Percentiles rank a stretch among this genome's conserved stretches.
Conservation (phyloP, 2,113 vertebrate species). For the Phylloscopus whistleri region DNA sequence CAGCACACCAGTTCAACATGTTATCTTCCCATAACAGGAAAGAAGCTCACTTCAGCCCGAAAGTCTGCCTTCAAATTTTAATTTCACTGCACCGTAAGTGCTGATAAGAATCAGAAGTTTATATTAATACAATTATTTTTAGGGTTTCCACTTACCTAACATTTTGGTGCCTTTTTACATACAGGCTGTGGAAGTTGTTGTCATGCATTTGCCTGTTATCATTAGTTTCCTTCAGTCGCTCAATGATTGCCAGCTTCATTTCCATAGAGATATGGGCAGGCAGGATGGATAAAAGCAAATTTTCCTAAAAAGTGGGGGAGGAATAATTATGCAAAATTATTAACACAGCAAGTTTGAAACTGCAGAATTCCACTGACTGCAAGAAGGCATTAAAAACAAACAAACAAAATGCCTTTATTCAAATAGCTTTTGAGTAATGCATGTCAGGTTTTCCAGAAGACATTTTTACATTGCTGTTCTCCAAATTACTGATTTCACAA, state of each 20-base stretch:
- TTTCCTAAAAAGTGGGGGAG: slow-evolving; percentile 75
- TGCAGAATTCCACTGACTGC: background rate
- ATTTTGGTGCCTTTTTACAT: slow-evolving; percentile 95
- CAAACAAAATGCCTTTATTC: background rate
- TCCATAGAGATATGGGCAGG: slow-evolving; percentile 98
- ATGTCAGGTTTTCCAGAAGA: background rate
- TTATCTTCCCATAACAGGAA: background rate
- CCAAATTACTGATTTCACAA: background rate
- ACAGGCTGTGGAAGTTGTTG: slow-evolving; percentile 97
- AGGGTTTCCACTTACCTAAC: slow-evolving; percentile 80
- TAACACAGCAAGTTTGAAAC: background rate
- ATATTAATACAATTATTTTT: background rate
- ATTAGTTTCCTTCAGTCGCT: slow-evolving; percentile 89
- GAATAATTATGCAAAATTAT: background rate
- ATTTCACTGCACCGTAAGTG: background rate
- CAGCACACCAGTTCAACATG: accelerated
- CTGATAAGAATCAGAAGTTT: background rate
- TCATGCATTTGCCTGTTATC: slow-evolving; percentile 87
- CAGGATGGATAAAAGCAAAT: slow-evolving; percentile 91
- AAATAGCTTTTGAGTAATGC: background rate
- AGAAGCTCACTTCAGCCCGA: background rate
- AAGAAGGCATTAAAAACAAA: background rate
- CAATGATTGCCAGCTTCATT: slow-evolving; percentile 97
- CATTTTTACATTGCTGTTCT: background rate
- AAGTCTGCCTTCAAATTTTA: background rate